Evolutionary conservation across 2,888 invertebrate genomes (phyloP).

Genomic region (Drosophila anomalata): DNA sequence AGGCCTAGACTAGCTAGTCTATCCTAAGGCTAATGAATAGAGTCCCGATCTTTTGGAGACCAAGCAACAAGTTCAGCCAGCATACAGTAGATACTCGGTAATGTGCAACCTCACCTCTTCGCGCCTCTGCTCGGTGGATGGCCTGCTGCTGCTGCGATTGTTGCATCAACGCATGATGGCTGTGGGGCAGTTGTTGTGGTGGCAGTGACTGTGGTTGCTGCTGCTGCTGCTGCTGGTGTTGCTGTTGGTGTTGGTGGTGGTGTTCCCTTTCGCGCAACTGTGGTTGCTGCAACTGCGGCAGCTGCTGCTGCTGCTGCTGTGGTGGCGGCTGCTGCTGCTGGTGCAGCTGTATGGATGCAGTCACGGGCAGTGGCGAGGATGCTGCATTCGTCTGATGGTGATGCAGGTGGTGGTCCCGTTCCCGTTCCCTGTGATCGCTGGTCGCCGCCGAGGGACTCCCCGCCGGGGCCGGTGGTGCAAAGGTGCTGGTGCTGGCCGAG

Average conservation of each 20-base stretch:
- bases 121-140: conserved; percentile 72
- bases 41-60: conserved; percentile 3
- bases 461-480: conserved; percentile 46
- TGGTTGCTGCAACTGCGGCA: conserved; percentile 45
- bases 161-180: conserved; percentile 73
- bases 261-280: conserved; percentile 19
- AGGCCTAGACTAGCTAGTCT: background rate
- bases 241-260: conserved; percentile 38
- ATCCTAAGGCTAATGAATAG: conserved; percentile 1
- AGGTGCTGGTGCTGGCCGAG: conserved; percentile 55
- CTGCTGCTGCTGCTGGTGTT: conserved; percentile 58
- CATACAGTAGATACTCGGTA: conserved; percentile 30
- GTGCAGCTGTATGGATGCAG: conserved; percentile 25
- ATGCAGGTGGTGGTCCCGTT: conserved; percentile 45
- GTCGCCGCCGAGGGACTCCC: conserved; percentile 16
- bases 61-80: conserved; percentile 39
- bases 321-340: conserved; percentile 15
- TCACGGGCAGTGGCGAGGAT: conserved; percentile 31
- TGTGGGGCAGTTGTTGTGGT: conserved; percentile 64
- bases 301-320: conserved; percentile 15
- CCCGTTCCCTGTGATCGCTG: conserved; percentile 23
- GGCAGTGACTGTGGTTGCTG: conserved; percentile 56
- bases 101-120: conserved; percentile 59
- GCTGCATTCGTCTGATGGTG: conserved; percentile 33
- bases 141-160: conserved; percentile 76